Evolutionary conservation across 37 sponge, comb jelly and placozoan genomes (phyloP), one percentile per base, ranked within the genome.

Genomic region (Chondrilla cf. caribensis): DNA sequence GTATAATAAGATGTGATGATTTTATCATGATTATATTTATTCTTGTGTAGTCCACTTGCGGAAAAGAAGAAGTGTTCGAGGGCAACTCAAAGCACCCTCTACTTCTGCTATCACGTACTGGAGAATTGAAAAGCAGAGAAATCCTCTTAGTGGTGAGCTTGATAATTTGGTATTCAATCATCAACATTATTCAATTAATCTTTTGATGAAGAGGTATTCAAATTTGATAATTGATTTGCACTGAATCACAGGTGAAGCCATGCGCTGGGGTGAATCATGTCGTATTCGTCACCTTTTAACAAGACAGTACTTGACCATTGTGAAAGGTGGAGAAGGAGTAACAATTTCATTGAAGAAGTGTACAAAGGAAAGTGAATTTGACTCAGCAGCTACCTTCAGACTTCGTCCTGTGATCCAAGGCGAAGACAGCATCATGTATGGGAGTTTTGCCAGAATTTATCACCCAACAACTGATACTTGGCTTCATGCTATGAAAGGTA

Each of bases 61-160:
- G 26, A 58, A 77, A 38, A 32, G 86, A 35, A 58, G 44, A 37
- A 65, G 38, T 40, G 59, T 78, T 0, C 65, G 58, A 33, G 85
- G 85, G 1, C 41, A 67, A 1, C 70, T 77, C 22, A 78, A 64
- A 54, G 42, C 40, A 0, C 93, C 93, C 14, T 87, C 93, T 9
- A 81, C 89, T 1, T 87, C 88, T 79, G 89, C 90, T 58, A 93
- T 91, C 33, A 93, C 93, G 3, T 93, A 90, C 68, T 93, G 93
- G 93, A 81, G 82, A 35, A 86, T 93, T 41, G 93, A 93, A 70
- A 76, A 83, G 58, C 68, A 70, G 62, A 70, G 58, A 36, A 70
- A 77, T n/a, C 67, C 92, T 18, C 17, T 60, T 0, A 84, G 58
- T 67, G 92, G 92, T n/a, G n/a, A n/a, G n/a, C n/a, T n/a, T n/a